Base-by-base conservation (phyloP, 1,140 invertebrate species). In the Drosophila baimaii region DNA sequence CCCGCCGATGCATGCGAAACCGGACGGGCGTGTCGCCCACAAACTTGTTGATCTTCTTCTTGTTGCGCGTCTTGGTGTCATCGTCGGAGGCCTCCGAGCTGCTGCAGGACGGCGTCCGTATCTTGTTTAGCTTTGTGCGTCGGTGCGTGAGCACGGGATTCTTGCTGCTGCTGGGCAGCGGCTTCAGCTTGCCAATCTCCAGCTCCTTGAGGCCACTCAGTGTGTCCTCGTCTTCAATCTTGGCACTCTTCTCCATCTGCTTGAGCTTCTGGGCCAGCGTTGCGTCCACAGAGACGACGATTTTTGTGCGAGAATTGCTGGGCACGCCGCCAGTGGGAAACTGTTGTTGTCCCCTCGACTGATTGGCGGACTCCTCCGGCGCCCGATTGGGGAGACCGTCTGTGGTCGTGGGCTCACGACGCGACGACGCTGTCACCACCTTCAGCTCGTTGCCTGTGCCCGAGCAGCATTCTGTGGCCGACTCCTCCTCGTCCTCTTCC, bases 51-150 rank as follows among this genome's bases (percentile, higher is more conserved):
- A 95, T 95, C 27, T 96, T 92, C 23, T 96, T 92, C 79, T 97
- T 97, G 84, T 97, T 96, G 19, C 95, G 94, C 46, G 94, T 94
- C 90, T 98, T 97, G 39, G 96, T 96, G 81, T 98, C 97, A 91
- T 98, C 97, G 91, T 98, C 97, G 49, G 96, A 97, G 6, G 97
- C 96, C 90, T 98, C 97, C 0, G 97, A 98, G 52, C 96, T 97
- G 77, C 96, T 97, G 86, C 97, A 97, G 7, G 96, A 97, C 2
- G 97, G 96, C 7, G 96, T 97, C 17, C 97, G 93, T 7, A 95
- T 94, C 85, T 96, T 96, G 63, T 95, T 95, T 66, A 96, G 95
- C 89, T 95, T 96, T 59, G 94, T 94, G 17, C 95, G 93, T 27
- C 95, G 93, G 80, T 96, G 94, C 82, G 69, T 83, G 56, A 81